phyloP scores from a whole-genome alignment of 2,797 vertebrate genomes.

The Sandelia bainsii region DNA sequence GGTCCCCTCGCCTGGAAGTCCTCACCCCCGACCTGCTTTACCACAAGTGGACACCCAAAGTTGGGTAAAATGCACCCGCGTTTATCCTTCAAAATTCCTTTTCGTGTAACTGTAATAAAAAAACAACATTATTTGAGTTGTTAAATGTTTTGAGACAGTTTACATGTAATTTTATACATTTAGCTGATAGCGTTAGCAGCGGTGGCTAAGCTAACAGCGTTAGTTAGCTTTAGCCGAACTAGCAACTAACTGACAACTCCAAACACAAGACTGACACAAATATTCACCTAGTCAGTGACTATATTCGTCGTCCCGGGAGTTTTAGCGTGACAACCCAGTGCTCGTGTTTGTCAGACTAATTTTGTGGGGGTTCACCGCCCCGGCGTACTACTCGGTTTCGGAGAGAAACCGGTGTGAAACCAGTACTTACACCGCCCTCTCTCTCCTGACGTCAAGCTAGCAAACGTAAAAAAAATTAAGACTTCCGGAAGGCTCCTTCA shows the following conservation, averaged over 20 bases:
- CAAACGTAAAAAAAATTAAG: fast-evolving
- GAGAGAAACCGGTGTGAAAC: constrained; percentile 74
- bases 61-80: constrained; percentile 12
- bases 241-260: constrained; percentile 19
- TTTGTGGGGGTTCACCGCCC: constrained; percentile 31
- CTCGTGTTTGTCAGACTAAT: constrained; percentile 15
- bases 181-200: constrained; percentile 50
- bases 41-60: constrained; percentile 53
- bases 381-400: constrained; percentile 64
- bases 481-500: constrained; percentile 40
- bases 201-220: constrained; percentile 54
- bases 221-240: constrained; percentile 70
- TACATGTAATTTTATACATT: constrained; percentile 21
- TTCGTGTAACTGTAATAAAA: constrained; percentile 13
- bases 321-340: constrained; percentile 31
- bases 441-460: constrained; percentile 4
- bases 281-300: constrained; percentile 37
- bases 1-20: constrained; percentile 61
- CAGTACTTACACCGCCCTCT: constrained; percentile 58
- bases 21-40: constrained; percentile 19
- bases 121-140: background rate
- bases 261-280: background rate
- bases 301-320: constrained; percentile 4
- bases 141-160: constrained; percentile 30
- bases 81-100: background rate